Base-by-base conservation (phyloP, 2,888 invertebrate species). In the Agriopis leucophaearia region DNA sequence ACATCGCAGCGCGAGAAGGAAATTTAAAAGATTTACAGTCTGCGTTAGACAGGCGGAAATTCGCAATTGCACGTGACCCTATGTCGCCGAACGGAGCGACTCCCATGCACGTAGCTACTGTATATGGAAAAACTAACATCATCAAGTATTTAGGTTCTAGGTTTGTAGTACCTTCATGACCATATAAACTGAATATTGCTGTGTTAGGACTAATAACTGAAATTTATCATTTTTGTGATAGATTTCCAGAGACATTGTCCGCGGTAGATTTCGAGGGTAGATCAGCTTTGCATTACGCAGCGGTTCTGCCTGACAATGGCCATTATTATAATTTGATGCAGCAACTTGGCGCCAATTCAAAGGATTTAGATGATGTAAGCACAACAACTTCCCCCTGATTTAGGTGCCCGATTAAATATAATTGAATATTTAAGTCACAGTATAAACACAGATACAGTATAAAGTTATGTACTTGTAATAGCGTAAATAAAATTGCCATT, bases 231-330 rank as follows among this genome's bases (percentile, higher is more conserved):
- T 3, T 52, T 8, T 52, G 1, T 54, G 3, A 8, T 55, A 94
- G 97, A 79, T 98, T 98, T 91, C 97, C 98, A 13, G 98, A 98
- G 94, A 98, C 98, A 13, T 94, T 97, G 56, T 96, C 96, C 71
- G 96, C 96, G 62, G 95, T 96, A 56, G 98, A 98, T 88, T 95
- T 96, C 76, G 96, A 97, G 85, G 97, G 96, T 54, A 94, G 98
- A 77, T 97, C 98, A n/a, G 96, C 98, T 0, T 93, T 98, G 72
- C 98, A 98, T 89, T 98, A 98, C 84, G 97, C 98, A 1, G 97
- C 97, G 4, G 96, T 96, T 12, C 90, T 97, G 66, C 96, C 96
- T 48, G 97, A 98, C 81, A 98, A 98, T 81, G 97, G 97, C 0
- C 97, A 98, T 85, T 97, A 97, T 83, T 98, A 97, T 87, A 97